A percentile compares a stretch with the other conserved stretches of the same genome.
These are phyloP conservation scores for Microtus oregoni DNA, from an alignment of 2,113 vertebrate genomes.

Conservation along the genomic window DNA sequence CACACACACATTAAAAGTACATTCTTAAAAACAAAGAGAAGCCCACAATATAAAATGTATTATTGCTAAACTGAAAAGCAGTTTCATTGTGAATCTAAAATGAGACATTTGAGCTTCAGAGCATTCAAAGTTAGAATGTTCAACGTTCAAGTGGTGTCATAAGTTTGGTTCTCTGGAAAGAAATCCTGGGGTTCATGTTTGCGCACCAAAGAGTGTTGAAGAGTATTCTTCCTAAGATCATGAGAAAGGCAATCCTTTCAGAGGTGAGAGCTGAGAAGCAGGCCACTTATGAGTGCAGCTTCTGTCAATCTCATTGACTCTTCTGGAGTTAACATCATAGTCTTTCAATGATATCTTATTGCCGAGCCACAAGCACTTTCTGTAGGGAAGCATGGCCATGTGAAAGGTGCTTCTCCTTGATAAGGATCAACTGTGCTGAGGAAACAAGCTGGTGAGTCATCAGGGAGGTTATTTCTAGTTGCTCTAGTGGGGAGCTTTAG, in stretches of 20 bases:
- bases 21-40: neutral
- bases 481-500: neutral
- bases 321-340: neutral
- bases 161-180: neutral
- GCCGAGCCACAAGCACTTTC: neutral
- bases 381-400: neutral
- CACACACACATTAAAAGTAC: neutral
- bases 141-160: neutral
- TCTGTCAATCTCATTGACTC: neutral
- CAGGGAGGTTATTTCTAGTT: neutral
- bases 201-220: neutral
- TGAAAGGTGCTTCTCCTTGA: neutral
- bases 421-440: neutral
- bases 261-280: neutral
- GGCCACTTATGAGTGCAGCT: neutral
- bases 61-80: neutral
- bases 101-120: neutral
- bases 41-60: neutral
- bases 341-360: neutral
- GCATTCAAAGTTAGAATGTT: neutral
- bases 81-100: neutral
- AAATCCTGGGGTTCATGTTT: neutral
- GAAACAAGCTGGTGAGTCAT: neutral
- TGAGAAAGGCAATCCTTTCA: neutral
- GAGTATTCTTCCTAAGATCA: neutral